Conservation (phyloP, 92 coral and sea anemone species). For the Porites divaricata region DNA sequence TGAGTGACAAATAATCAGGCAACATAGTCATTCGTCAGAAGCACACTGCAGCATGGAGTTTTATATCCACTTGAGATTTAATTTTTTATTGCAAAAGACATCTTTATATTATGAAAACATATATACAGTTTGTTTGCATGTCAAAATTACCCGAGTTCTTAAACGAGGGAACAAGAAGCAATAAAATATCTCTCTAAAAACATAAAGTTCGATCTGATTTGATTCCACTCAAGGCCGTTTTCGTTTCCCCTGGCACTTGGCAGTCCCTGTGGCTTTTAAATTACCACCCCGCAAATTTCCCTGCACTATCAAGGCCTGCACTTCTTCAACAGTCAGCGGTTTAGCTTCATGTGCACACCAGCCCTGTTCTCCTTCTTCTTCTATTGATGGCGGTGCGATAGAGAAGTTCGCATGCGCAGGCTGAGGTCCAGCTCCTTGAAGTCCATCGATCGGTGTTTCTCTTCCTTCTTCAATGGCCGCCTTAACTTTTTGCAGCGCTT, state of each 20-base stretch:
- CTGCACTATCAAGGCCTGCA: slow-evolving; percentile 69
- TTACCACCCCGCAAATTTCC: slow-evolving; percentile 55
- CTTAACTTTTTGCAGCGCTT: slow-evolving; percentile 75
- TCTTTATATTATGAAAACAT: too few relatives aligned
- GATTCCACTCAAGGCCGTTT: slow-evolving; percentile 1
- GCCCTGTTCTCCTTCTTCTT: slow-evolving; percentile 73
- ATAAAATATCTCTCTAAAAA: background rate
- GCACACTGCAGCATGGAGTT: too few relatives aligned
- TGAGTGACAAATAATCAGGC: background rate
- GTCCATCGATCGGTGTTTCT: slow-evolving; percentile 64
- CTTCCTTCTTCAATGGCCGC: slow-evolving; percentile 52
- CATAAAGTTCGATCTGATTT: too few relatives aligned
- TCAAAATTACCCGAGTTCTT: background rate
- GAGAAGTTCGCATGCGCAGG: slow-evolving; percentile 63
- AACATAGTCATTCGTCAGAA: too few relatives aligned
- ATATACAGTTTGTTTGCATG: too few relatives aligned
- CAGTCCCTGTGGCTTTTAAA: slow-evolving; percentile 52
- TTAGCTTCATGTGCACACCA: slow-evolving; percentile 48
- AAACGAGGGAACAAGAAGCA: background rate
- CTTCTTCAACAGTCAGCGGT: slow-evolving; percentile 88
- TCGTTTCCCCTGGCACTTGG: slow-evolving; percentile 32
- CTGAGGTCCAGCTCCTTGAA: slow-evolving; percentile 86
- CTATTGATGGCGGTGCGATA: slow-evolving; percentile 82
- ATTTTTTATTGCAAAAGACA: too few relatives aligned
- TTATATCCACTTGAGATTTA: too few relatives aligned